Base-by-base conservation (phyloP, 2,113 vertebrate species). In the Grus americana region DNA sequence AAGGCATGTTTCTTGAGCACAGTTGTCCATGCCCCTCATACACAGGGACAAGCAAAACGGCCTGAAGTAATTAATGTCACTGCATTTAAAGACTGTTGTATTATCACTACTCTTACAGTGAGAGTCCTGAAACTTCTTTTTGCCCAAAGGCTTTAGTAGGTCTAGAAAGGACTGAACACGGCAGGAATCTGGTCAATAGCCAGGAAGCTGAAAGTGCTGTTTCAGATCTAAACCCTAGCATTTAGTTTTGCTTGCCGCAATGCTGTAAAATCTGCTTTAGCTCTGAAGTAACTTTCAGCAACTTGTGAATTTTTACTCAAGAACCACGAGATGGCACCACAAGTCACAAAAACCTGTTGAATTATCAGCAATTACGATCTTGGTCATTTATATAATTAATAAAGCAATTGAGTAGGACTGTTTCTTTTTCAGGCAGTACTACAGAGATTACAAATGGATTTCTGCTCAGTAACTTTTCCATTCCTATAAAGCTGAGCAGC, bases 241-340 rank as follows among this genome's bases (percentile, higher is more conserved):
- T 40, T 36, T 32, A 9, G 36, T 5, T 86, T 57, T 57, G 22
- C 54, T 87, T 91, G 83, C 81, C 21, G 15, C 86, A 87, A 46
- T 91, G 93, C 94, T 75, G 91, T 20, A 74, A 88, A 95, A 91
- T 26, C 55, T 52, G 47, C 54, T 67, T 40, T 2, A 47, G 71
- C 68, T 17, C 11, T 1, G 23, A 17, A 49, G 54, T 1, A 54
- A 63, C 90, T 90, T 75, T 8, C 24, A 49, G 42, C 54, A 44
- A 6, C 2, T 2, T 9, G 47, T 34, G 55, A 90, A 30, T 71
- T 85, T 92, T 50, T 38, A 12, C 40, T 10, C n/a, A 15, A 12
- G 59, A 20, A 58, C 97, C 98, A 97, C 96, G 62, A 98, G 98
- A 88, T 97, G 98, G 96, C 95, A 96, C 59, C 92, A 68, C n/a